phyloP scores from a whole-genome alignment of 2,797 vertebrate species.

The Crocodylus rhombifer region DNA sequence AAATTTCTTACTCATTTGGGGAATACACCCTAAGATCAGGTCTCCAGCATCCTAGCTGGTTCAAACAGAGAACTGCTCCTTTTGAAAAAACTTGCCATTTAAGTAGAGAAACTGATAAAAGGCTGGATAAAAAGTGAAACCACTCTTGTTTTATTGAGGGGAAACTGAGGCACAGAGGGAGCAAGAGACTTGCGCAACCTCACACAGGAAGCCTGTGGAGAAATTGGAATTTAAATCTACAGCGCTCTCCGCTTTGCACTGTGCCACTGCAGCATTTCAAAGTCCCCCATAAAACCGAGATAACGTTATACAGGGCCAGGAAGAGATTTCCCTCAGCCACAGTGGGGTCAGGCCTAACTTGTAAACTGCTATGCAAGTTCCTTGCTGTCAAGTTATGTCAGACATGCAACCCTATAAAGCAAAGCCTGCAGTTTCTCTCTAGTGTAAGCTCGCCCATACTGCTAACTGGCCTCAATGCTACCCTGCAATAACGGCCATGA shows the following conservation, averaged over 20 bases:
- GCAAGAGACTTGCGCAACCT: background rate
- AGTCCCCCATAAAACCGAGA: background rate
- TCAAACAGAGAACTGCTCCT: too few relatives aligned
- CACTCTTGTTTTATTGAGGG: background rate
- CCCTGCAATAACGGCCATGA: background rate
- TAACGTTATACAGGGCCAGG: background rate
- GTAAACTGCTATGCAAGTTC: background rate
- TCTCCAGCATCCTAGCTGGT: too few relatives aligned
- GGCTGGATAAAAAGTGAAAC: background rate
- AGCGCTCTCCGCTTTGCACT: background rate
- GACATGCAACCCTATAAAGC: background rate
- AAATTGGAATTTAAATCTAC: background rate
- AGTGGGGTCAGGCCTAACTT: background rate
- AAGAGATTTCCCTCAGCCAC: background rate
- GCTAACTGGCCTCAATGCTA: background rate
- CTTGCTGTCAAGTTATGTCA: background rate
- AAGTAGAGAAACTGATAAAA: background rate
- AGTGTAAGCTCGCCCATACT: background rate
- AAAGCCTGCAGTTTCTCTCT: background rate
- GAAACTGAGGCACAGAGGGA: rapidly evolving
- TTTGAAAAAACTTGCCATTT: background rate
- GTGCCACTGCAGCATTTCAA: background rate
- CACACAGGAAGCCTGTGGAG: background rate
- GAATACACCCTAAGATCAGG: too few relatives aligned
- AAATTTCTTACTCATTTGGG: too few relatives aligned